Evolutionary conservation across 1,140 invertebrate species (phyloP).

Genomic region (Eriocheir sinensis): DNA sequence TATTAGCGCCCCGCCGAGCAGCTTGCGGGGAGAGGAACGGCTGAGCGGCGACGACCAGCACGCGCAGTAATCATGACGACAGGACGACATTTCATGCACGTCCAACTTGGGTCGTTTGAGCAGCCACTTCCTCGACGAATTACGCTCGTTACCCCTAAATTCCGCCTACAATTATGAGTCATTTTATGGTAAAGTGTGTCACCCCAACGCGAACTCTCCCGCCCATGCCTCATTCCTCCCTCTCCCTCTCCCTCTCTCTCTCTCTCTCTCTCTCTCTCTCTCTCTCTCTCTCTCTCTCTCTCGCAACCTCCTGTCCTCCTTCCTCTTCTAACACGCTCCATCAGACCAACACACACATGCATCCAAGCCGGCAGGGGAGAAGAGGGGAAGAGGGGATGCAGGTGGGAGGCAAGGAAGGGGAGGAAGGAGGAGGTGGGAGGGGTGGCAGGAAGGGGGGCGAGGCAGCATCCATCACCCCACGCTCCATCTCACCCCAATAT

Average conservation of each 20-base stretch:
- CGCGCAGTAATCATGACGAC: neutral
- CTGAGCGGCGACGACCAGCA: too few relatives aligned
- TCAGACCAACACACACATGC: conserved; percentile 7
- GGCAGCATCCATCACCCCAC: neutral
- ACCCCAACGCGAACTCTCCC: neutral
- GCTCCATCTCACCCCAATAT: conserved; percentile 22
- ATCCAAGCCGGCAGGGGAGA: neutral
- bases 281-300: neutral
- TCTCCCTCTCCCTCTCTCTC: neutral
- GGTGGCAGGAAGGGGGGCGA: neutral
- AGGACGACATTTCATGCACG: neutral
- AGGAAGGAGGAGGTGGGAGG: neutral
- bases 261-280: too few relatives aligned
- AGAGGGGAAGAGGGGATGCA: neutral
- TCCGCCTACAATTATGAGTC: neutral
- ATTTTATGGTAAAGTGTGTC: neutral
- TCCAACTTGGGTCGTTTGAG: neutral
- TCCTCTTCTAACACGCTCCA: neutral
- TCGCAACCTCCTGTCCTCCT: neutral
- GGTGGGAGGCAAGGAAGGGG: neutral
- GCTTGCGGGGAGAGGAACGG: too few relatives aligned
- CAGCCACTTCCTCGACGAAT: neutral
- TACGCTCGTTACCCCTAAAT: neutral
- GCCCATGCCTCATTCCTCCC: too few relatives aligned
- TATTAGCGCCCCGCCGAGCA: neutral